Base-by-base conservation (phyloP, 2,797 vertebrate genomes). In the Margarornis squamiger region DNA sequence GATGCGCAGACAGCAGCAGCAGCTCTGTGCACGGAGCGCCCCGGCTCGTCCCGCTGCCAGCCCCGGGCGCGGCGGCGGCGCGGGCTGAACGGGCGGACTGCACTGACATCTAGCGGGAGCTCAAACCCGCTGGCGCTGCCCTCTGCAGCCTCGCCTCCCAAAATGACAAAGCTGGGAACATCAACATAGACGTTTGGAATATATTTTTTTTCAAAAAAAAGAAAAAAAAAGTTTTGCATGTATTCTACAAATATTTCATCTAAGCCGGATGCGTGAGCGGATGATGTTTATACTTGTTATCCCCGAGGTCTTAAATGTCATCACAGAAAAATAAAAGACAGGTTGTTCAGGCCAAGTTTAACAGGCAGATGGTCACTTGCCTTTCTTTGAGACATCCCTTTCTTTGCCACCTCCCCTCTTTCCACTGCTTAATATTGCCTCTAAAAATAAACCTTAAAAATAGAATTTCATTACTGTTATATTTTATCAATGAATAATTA, bases 71-170 rank as follows among this genome's bases (percentile, higher is more conserved):
- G 41, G 41, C 41, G 39, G 91, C 2, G 72, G 81, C 18, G 38
- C 46, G 8, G 39, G 16, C 73, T 62, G 41, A 97, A 96, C 39
- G 73, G 65, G n/a, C 78, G 86, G 97, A 95, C 97, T 98, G 86
- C 93, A 96, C 95, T 96, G 98, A 97, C 98, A 98, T 93, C 98
- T 98, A 97, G 97, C 88, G 98, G 75, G 77, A 65, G 13, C 34
- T 20, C 36, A 65, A 29, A 34, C 58, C 65, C 22, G 15, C 5
- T 2, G 29, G 54, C 49, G 2, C 46, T 36, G 32, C 9, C 22
- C 29, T 48, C 39, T 10, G 38, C 38, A 34, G 81, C 91, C 70
- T 87, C 68, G 89, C 43, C 93, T 79, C 21, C 45, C 43, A 21
- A 55, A 30, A 84, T 17, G n/a, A 65, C 77, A 71, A 54, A 77